phyloP scores from a whole-genome alignment of 2,797 vertebrate species.

The Diplodus puntazzo region DNA sequence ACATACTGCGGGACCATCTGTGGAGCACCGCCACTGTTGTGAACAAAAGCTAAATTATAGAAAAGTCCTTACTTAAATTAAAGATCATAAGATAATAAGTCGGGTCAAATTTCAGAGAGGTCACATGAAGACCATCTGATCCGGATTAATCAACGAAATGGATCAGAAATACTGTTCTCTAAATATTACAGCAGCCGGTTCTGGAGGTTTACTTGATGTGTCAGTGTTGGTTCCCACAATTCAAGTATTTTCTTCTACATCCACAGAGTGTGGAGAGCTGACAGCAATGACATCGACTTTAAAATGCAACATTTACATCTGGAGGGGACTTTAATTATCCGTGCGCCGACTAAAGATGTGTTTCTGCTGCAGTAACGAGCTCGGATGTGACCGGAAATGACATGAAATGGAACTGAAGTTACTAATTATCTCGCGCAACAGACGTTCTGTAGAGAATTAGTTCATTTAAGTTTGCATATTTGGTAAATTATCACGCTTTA shows the following conservation, averaged over 20 bases:
- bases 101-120: no score
- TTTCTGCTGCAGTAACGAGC: background rate
- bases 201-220: no score
- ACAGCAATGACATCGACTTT: background rate
- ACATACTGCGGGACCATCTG: constrained; percentile 40
- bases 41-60: background rate
- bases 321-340: background rate
- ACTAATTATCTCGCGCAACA: background rate
- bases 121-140: background rate
- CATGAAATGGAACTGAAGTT: background rate
- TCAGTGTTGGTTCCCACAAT: no score
- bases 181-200: no score
- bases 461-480: background rate
- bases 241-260: no score
- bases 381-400: background rate
- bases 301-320: background rate
- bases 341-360: background rate
- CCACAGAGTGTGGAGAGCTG: background rate
- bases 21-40: background rate
- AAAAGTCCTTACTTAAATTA: background rate
- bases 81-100: no score
- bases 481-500: background rate
- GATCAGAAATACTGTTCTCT: background rate
- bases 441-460: background rate
- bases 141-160: background rate